Base-by-base conservation (phyloP, 2,888 invertebrate genomes). In the Tribolium freemani region DNA sequence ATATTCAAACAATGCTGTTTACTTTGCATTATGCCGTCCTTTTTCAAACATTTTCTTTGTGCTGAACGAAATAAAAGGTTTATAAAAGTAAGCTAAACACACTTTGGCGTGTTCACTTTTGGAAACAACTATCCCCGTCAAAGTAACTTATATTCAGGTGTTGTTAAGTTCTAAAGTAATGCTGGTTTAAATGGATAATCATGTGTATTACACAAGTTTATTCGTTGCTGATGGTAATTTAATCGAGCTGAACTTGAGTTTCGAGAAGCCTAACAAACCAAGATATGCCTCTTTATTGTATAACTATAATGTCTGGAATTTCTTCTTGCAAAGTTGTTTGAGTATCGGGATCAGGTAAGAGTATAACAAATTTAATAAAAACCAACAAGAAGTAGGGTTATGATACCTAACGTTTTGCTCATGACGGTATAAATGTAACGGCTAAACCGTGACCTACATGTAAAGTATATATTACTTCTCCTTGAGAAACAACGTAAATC, bases 1-100 rank as follows among this genome's bases (percentile, higher is more conserved):
- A 75, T 75, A 70, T 72, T 72, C 75, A 75, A 77, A 77, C 76
- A 77, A 75, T 75, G 72, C 71, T 77, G 77, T 77, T 77, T 76
- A 75, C 77, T 75, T 76, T 77, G 63, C 77, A 77, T 77, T 76
- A 77, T 75, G 75, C 67, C 69, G 73, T 76, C 76, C 75, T 69
- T 74, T 75, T 75, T 75, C 64, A 67, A 56, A 21, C 64, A 45
- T 60, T 72, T 54, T 50, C 72, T 61, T 67, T 60, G 61, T 53
- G 58, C 30, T 38, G 16, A 48, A 48, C 48, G 21, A 20, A 46
- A 48, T 46, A 53, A 64, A 64, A 44, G 13, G 26, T 61, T 46
- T 31, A 56, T 56, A 61, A 61, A 66, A 54, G 54, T 51, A 16
- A 48, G 13, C 46, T 67, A 54, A 48, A 67, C 26, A 30, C 16